Percentiles rank a stretch among this genome's conserved stretches.
Conservation (phyloP, 2,113 vertebrate species). For the Blennius ocellaris region DNA sequence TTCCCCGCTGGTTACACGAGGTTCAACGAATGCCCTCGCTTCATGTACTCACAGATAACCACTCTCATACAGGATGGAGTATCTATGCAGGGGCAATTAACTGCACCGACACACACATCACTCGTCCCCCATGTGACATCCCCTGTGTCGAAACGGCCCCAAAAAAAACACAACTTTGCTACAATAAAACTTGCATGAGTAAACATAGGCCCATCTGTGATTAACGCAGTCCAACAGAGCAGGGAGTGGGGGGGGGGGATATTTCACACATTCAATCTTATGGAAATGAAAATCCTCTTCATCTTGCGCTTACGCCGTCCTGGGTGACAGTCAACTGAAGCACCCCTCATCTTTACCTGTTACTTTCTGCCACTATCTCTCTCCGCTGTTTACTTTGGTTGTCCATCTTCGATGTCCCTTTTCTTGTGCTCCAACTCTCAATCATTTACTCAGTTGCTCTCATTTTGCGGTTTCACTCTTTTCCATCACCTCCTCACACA, state of each 20-base stretch:
- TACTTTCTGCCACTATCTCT: conserved; percentile 11
- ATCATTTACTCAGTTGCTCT: conserved; percentile 42
- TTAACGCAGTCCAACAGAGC: conserved; percentile 3
- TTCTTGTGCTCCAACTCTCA: conserved; percentile 11
- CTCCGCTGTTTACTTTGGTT: conserved; percentile 20
- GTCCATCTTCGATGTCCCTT: conserved; percentile 16
- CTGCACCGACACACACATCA: conserved; percentile 11
- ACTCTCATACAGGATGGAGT: not conserved
- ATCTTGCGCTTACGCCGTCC: not conserved
- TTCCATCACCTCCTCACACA: conserved; percentile 8
- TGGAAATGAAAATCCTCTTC: not conserved
- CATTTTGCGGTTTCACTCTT: conserved; percentile 1
- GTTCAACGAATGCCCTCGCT: not conserved
- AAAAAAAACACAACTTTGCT: not conserved
- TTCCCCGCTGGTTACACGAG: conserved; percentile 9
- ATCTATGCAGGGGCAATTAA: conserved; percentile 10
- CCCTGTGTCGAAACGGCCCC: conserved; percentile 3
- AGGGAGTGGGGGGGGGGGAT: conserved; percentile 4
- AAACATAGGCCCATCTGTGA: conserved; percentile 24
- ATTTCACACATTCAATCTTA: conserved; percentile 16
- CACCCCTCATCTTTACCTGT: not conserved
- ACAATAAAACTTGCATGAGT: conserved; percentile 2
- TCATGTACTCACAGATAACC: conserved; percentile 10
- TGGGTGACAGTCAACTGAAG: not conserved
- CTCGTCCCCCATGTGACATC: conserved; percentile 27